Evolutionary conservation across 2,113 vertebrate genomes (phyloP).

Genomic region (Pangasianodon hypophthalmus): DNA sequence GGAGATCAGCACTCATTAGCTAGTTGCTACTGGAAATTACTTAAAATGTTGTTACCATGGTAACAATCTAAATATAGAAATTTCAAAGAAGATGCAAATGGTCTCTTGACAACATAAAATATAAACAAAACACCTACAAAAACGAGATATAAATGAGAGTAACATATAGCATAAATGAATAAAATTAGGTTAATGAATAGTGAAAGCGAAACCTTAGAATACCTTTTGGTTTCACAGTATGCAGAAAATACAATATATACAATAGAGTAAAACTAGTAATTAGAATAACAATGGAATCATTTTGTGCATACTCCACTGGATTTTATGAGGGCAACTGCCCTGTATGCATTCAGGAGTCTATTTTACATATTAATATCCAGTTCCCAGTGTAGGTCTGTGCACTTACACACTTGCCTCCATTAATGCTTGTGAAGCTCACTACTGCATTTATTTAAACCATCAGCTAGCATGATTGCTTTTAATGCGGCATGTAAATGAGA

Average conservation of each 20-base stretch:
- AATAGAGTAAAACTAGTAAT: neutral
- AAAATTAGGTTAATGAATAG: neutral
- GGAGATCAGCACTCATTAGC: neutral
- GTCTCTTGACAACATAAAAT: neutral
- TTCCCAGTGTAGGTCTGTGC: neutral
- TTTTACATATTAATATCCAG: neutral
- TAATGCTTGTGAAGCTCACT: neutral
- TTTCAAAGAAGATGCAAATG: neutral
- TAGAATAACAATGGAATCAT: neutral
- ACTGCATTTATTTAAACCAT: neutral
- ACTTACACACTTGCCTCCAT: neutral
- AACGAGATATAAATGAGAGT: neutral
- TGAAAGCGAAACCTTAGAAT: neutral
- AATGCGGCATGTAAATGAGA: neutral
- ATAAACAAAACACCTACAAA: neutral
- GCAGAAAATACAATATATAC: neutral
- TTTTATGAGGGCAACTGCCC: neutral
- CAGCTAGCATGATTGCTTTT: neutral
- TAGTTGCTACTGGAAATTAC: neutral
- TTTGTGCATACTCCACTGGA: neutral
- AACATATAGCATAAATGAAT: neutral
- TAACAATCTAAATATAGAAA: neutral
- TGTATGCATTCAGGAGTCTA: neutral
- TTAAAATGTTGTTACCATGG: neutral
- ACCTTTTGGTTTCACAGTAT: neutral